These are phyloP conservation scores for Anoplopoma fimbria DNA, from an alignment of 2,113 vertebrate genomes.

Conservation along the genomic window DNA sequence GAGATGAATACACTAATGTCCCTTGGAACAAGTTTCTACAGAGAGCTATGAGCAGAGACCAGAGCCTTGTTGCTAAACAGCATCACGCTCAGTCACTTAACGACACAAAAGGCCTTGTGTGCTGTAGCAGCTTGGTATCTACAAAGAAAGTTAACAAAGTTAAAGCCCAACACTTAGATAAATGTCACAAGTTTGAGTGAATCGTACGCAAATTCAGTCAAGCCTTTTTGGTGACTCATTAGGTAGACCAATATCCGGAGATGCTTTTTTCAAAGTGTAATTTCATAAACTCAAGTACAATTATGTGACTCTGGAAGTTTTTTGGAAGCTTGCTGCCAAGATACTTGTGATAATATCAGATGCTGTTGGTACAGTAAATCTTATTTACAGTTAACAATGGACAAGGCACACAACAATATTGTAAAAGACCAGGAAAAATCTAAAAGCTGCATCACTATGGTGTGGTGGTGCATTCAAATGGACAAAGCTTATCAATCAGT, in stretches of 20 bases:
- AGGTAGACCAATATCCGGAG: neutral
- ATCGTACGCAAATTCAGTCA: conserved; percentile 68
- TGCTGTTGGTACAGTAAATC: neutral
- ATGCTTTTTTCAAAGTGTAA: neutral
- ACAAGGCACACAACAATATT: neutral
- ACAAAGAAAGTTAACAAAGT: conserved; percentile 66
- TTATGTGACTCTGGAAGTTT: neutral
- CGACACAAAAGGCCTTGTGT: conserved; percentile 67
- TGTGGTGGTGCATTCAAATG: neutral
- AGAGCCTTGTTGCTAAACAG: conserved; percentile 56
- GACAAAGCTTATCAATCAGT: neutral
- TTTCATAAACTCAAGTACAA: conserved; percentile 23
- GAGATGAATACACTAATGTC: neutral
- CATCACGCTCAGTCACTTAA: conserved; percentile 78
- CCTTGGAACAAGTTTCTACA: neutral
- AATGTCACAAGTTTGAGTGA: conserved; percentile 76
- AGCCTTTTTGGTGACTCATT: conserved; percentile 36
- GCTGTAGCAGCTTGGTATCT: conserved; percentile 19
- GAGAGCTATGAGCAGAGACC: conserved; percentile 1
- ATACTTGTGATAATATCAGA: neutral
- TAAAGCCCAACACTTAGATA: conserved; percentile 65
- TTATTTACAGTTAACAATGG: neutral
- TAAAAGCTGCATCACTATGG: neutral
- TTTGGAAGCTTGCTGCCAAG: neutral
- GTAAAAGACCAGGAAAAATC: neutral